These are phyloP conservation scores for Scopus umbretta DNA, from an alignment of 2,113 vertebrate species.

Conservation along the genomic window DNA sequence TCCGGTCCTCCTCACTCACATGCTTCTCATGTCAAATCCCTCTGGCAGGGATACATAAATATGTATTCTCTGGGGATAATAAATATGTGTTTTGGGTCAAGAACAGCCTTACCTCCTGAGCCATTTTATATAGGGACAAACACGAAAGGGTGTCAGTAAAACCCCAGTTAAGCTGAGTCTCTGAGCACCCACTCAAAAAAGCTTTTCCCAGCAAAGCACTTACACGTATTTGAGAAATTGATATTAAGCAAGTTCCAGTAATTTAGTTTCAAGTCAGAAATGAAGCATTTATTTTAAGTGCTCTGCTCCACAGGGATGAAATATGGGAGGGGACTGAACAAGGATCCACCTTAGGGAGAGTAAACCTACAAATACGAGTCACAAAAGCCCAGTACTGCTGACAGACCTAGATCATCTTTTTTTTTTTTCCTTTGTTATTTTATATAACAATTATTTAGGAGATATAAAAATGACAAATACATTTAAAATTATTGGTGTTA, in stretches of 20 bases:
- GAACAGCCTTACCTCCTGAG: neutral
- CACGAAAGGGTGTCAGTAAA: rapidly evolving
- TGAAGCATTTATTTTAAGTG: neutral
- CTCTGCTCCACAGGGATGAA: neutral
- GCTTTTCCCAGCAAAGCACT: neutral
- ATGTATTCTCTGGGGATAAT: rapidly evolving
- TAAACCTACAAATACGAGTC: neutral
- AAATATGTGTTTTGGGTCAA: neutral
- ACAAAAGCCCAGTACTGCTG: neutral
- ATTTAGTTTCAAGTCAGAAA: neutral
- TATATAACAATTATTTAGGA: neutral
- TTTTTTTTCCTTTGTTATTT: neutral
- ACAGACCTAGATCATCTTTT: neutral
- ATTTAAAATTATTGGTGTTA: neutral
- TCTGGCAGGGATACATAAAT: rapidly evolving
- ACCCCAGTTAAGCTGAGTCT: rapidly evolving
- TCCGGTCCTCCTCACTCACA: rapidly evolving
- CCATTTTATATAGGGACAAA: rapidly evolving
- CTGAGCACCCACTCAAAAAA: neutral
- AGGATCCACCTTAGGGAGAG: neutral
- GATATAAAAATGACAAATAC: neutral
- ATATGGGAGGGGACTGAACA: neutral
- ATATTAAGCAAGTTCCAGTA: neutral
- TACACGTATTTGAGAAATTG: rapidly evolving
- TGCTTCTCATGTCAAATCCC: rapidly evolving